Percentiles rank a stretch among this genome's conserved stretches.
Evolutionary conservation across 2,888 invertebrate genomes (phyloP).

Genomic region (Ceramica pisi): DNA sequence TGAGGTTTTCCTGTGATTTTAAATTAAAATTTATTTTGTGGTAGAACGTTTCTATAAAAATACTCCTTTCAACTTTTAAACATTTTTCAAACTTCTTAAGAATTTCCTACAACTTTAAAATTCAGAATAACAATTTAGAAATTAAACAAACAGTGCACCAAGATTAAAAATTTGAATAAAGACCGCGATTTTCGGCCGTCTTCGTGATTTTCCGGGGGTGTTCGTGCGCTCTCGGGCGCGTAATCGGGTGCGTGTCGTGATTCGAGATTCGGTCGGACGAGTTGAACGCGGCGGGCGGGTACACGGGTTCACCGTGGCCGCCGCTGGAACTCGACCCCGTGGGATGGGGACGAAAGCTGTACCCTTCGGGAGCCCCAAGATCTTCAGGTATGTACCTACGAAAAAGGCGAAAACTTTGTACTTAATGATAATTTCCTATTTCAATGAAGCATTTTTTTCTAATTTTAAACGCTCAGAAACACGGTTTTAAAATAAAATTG

Average conservation of each 20-base stretch:
- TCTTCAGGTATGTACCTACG: conserved; percentile 89
- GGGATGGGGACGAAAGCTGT: conserved; percentile 95
- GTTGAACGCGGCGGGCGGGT: conserved; percentile 93
- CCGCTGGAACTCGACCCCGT: conserved; percentile 94
- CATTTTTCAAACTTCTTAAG: not conserved
- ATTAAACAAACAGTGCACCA: conserved; percentile 43
- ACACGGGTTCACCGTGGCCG: conserved; percentile 95
- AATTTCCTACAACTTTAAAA: conserved; percentile 3
- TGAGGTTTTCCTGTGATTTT: conserved; percentile 51
- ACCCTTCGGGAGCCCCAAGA: conserved; percentile 93
- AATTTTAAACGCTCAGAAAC: not conserved
- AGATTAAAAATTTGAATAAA: conserved; percentile 63
- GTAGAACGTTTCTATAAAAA: conserved; percentile 15
- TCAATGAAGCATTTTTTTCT: not conserved
- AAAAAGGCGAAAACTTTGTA: conserved; percentile 33
- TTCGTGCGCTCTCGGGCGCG: conserved; percentile 84
- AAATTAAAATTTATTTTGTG: conserved; percentile 41
- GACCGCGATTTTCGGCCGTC: conserved; percentile 66
- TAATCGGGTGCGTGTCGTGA: conserved; percentile 81
- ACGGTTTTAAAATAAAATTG: not conserved
- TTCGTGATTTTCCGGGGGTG: conserved; percentile 79
- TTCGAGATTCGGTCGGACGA: conserved; percentile 95
- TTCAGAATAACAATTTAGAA: not conserved
- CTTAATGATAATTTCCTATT: not conserved
- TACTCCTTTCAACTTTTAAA: conserved; percentile 25